Evolutionary conservation across 2,888 invertebrate species (phyloP).

Genomic region (Diachrysia chrysitis): DNA sequence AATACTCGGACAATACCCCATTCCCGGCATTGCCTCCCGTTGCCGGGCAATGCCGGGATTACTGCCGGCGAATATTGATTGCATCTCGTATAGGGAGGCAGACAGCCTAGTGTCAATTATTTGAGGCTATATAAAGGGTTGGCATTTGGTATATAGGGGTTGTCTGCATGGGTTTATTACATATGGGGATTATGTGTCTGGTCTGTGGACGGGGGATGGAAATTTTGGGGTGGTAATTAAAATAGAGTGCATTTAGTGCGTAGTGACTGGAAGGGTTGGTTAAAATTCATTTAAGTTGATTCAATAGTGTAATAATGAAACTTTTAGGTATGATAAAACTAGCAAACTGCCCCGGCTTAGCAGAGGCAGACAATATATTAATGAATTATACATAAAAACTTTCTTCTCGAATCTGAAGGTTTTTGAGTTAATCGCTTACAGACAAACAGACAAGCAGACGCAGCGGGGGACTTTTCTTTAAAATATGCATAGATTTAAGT

Average conservation of each 20-base stretch:
- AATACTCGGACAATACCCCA: background rate
- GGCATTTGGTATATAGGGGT: background rate
- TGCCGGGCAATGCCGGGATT: background rate
- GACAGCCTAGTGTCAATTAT: slow-evolving; percentile 2
- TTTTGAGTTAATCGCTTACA: no score
- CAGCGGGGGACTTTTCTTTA: no score
- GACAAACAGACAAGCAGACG: no score
- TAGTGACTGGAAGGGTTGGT: background rate
- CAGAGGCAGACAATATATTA: no score
- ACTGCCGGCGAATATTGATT: slow-evolving; percentile 1
- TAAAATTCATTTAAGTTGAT: background rate
- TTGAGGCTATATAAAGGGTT: background rate
- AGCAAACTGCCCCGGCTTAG: no score
- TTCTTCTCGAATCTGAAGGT: no score
- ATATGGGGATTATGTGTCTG: background rate
- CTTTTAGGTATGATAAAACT: no score
- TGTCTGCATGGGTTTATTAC: background rate
- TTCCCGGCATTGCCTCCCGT: background rate
- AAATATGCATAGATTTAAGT: no score
- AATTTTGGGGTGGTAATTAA: background rate
- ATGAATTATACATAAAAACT: no score
- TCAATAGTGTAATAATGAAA: background rate
- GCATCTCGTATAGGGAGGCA: background rate
- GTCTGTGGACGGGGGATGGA: background rate
- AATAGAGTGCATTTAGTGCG: background rate